Conservation (phyloP, 35 echinoderm and acorn worm genomes). For the Apostichopus parvimensis region DNA sequence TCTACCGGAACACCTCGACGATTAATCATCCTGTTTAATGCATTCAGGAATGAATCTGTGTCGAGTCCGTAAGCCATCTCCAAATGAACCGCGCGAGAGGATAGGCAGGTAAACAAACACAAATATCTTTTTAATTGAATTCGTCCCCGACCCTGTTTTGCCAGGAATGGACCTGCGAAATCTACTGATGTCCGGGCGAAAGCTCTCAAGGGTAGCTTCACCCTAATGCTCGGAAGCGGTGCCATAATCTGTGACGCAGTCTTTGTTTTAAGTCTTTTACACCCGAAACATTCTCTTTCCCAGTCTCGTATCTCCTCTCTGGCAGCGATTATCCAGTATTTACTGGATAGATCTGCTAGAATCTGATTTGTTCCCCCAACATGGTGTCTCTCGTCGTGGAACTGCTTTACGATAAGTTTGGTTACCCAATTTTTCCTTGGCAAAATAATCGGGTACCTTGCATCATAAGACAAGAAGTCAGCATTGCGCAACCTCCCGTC, state of each 20-base stretch:
- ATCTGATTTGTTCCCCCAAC: slow-evolving; percentile 16
- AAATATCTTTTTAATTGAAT: too few relatives aligned
- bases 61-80: neutral
- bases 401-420: slow-evolving; percentile 18
- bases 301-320: slow-evolving; percentile 41
- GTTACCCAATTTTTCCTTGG: slow-evolving; percentile 29
- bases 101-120: too few relatives aligned
- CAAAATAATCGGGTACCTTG: slow-evolving; percentile 27
- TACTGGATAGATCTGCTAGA: neutral
- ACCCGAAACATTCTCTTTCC: slow-evolving; percentile 30
- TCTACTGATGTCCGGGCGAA: slow-evolving; percentile 35
- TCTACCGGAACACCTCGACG: neutral
- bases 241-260: slow-evolving; percentile 28
- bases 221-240: slow-evolving; percentile 1
- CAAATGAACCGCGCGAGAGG: too few relatives aligned
- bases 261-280: slow-evolving; percentile 10
- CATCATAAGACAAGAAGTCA: neutral
- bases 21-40: neutral
- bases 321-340: slow-evolving; percentile 29
- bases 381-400: slow-evolving; percentile 25
- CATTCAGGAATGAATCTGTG: slow-evolving; percentile 3
- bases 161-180: slow-evolving; percentile 7
- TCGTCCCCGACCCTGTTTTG: slow-evolving; percentile 31
- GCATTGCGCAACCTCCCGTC: neutral
- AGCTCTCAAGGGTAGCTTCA: slow-evolving; percentile 7